A percentile compares a stretch with the other conserved stretches of the same genome.
Evolutionary conservation across 2,113 vertebrate species (phyloP).

Genomic region (Hypanus sabinus): DNA sequence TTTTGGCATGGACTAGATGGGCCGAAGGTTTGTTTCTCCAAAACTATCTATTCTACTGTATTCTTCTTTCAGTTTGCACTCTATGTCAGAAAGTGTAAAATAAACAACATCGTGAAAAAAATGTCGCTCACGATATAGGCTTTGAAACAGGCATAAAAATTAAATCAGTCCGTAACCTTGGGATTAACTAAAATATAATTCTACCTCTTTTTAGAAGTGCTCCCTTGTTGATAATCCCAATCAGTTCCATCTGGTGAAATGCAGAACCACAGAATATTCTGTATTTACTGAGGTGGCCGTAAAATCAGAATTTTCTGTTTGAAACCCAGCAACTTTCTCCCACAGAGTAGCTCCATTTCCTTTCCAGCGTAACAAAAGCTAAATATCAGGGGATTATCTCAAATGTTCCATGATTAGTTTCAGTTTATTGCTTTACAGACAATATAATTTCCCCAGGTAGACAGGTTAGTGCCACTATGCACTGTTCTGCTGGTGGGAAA

Average conservation of each 20-base stretch:
- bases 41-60: background rate
- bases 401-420: conserved; percentile 77
- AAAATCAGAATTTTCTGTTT: conserved; percentile 78
- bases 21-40: no score
- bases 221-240: conserved; percentile 20
- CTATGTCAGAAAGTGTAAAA: conserved; percentile 32
- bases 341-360: conserved; percentile 60
- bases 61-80: background rate
- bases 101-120: conserved; percentile 1
- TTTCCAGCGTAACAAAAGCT: conserved; percentile 65
- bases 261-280: conserved; percentile 66
- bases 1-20: no score
- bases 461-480: background rate
- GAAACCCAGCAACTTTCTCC: conserved; percentile 70
- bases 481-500: background rate
- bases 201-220: background rate
- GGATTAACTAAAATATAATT: background rate
- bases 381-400: conserved; percentile 70
- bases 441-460: conserved; percentile 62
- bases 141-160: background rate
- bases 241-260: background rate
- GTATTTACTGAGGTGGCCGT: conserved; percentile 77
- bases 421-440: conserved; percentile 75
- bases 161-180: background rate
- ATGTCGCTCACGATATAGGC: background rate